A percentile compares a stretch with the other conserved stretches of the same genome.
Conservation (phyloP, 2,113 vertebrate genomes). For the Isurus oxyrinchus region DNA sequence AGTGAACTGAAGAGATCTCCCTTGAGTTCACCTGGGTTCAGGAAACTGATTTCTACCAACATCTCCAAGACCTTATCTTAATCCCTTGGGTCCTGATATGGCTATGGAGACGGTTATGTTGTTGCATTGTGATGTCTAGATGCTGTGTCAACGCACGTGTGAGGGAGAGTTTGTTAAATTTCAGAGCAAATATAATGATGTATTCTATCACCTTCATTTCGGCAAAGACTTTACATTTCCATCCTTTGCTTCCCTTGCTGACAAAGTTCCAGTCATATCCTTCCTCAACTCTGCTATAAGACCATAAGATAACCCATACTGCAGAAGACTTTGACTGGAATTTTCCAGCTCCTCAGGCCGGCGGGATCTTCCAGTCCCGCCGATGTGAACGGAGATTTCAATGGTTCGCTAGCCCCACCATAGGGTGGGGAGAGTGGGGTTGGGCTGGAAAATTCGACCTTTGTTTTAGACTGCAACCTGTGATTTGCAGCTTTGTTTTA, state of each 20-base stretch:
- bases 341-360: no score
- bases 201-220: neutral
- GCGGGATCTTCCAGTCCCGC: no score
- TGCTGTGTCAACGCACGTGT: neutral
- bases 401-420: no score
- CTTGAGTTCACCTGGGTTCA: neutral
- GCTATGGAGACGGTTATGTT: neutral
- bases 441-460: no score
- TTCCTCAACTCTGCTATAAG: neutral
- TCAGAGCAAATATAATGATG: neutral
- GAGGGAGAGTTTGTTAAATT: neutral
- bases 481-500: neutral
- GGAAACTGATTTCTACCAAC: neutral
- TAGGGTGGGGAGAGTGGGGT: no score
- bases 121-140: neutral
- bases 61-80: neutral
- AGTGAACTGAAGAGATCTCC: neutral
- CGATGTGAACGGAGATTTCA: no score
- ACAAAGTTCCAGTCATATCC: neutral
- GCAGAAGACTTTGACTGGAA: neutral
- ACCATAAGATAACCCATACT: no score
- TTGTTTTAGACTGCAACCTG: neutral
- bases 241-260: neutral
- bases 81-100: neutral
- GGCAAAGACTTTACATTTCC: neutral